Conservation (phyloP, 2,113 vertebrate species). For the Azemiops feae region DNA sequence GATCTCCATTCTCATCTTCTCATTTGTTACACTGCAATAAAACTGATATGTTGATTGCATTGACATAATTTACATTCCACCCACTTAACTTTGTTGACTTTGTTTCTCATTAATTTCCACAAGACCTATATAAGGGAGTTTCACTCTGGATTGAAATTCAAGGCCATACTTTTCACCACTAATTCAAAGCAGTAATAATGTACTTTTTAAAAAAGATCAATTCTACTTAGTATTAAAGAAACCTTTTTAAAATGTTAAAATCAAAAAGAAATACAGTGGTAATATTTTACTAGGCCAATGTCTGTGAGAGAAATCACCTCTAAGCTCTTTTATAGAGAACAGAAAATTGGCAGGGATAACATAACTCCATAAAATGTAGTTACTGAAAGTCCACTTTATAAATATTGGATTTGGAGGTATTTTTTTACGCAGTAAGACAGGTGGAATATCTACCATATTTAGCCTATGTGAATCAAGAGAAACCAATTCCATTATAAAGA, state of each 20-base stretch:
- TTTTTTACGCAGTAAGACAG: conserved; percentile 12
- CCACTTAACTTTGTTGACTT: not conserved
- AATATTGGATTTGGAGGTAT: not conserved
- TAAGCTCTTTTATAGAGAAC: not conserved
- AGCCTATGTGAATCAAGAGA: conserved; percentile 13
- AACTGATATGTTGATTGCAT: not conserved
- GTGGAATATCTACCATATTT: conserved; percentile 28
- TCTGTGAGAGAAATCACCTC: not conserved
- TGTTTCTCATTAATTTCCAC: not conserved
- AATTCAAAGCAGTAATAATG: conserved; percentile 8
- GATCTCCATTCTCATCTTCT: not conserved
- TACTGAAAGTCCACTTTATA: conserved; percentile 13
- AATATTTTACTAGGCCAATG: not conserved
- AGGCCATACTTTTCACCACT: not conserved
- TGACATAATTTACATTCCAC: too few relatives aligned
- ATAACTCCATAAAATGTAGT: conserved; percentile 37
- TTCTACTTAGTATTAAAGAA: not conserved
- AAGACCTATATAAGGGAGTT: not conserved
- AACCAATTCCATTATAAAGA: conserved; percentile 12
- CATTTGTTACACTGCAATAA: too few relatives aligned
- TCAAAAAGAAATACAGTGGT: not conserved
- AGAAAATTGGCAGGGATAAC: conserved; percentile 36
- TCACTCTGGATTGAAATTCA: not conserved
- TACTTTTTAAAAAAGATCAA: conserved; percentile 21
- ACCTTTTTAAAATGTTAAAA: not conserved